A percentile compares a stretch with the other conserved stretches of the same genome.
phyloP scores from a whole-genome alignment of 2,797 vertebrate genomes.

The Fistularia commersonii region DNA sequence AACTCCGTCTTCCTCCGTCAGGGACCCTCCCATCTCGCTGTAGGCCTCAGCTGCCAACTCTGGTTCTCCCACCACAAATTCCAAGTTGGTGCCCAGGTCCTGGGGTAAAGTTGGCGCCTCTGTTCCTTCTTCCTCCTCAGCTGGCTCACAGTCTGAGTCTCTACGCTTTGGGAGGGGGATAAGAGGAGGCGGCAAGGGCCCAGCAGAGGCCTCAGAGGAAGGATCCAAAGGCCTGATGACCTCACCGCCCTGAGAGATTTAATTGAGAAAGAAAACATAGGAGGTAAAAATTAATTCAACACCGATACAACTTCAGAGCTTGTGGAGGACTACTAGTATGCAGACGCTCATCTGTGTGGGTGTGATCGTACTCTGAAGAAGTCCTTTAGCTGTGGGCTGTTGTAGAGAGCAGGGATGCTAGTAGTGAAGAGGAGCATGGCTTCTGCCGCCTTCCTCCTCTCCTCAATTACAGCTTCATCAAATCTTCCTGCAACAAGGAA shows the following conservation, averaged over 20 bases:
- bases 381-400: conserved; percentile 90
- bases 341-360: background rate
- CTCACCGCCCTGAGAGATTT: conserved; percentile 76
- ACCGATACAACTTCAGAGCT: no score
- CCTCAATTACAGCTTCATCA: conserved; percentile 86
- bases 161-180: conserved; percentile 78
- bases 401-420: conserved; percentile 85
- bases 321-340: background rate
- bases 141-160: conserved; percentile 64
- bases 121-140: conserved; percentile 72
- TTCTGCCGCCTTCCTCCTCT: conserved; percentile 82
- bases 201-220: conserved; percentile 29
- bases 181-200: conserved; percentile 80
- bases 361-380: conserved; percentile 81
- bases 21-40: conserved; percentile 64
- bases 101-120: conserved; percentile 70
- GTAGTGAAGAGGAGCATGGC: conserved; percentile 80
- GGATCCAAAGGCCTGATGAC: conserved; percentile 73
- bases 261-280: background rate
- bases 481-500: conserved; percentile 79
- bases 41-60: conserved; percentile 76
- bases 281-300: no score
- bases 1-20: conserved; percentile 36
- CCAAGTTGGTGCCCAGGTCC: conserved; percentile 54
- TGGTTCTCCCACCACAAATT: conserved; percentile 52